Conservation (phyloP, 2,113 vertebrate species). For the Phylloscopus trochiloides region DNA sequence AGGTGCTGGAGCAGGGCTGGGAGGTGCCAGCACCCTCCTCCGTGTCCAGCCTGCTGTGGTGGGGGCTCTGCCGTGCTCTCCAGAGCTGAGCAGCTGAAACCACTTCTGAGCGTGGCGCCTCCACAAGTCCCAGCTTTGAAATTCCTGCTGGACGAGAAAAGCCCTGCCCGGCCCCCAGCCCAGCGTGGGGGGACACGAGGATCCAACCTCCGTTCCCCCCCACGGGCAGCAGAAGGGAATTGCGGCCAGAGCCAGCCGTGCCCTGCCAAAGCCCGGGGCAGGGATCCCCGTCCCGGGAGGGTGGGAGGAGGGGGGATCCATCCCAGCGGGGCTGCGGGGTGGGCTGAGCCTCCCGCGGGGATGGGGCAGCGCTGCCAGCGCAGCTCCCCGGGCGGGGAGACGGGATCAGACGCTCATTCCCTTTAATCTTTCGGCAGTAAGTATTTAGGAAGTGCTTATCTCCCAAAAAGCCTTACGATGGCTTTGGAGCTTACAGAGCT, state of each 20-base stretch:
- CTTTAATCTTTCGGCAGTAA: constrained; percentile 36
- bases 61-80: background rate
- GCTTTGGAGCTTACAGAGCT: constrained; percentile 45
- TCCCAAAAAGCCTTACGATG: constrained; percentile 22
- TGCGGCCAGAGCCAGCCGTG: background rate
- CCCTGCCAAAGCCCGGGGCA: background rate
- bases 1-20: background rate
- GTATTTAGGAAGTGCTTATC: constrained; percentile 60
- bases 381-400: background rate
- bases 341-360: background rate
- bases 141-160: background rate
- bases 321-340: background rate
- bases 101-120: background rate
- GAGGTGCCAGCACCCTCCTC: background rate
- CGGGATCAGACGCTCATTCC: constrained; percentile 5
- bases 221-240: background rate
- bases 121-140: background rate
- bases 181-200: background rate
- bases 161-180: background rate
- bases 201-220: background rate
- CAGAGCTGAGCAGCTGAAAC: background rate
- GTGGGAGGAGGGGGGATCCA: background rate
- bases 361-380: background rate
- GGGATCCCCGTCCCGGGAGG: background rate
- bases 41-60: rapidly evolving